Evolutionary conservation across 1,140 invertebrate genomes (phyloP).

Genomic region (Halictus rubicundus): DNA sequence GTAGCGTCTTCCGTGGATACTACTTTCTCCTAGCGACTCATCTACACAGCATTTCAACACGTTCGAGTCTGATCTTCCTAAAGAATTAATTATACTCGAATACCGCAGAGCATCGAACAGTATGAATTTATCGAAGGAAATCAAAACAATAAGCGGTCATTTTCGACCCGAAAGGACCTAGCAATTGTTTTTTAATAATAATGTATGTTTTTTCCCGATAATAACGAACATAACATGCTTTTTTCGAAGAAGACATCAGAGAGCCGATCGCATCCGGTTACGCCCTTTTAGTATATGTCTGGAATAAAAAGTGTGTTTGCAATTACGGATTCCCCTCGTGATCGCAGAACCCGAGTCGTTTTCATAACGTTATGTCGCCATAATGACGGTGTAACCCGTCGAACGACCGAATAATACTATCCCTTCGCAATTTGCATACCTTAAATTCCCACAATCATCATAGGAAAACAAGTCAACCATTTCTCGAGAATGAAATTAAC

Average conservation of each 20-base stretch:
- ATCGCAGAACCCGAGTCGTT: neutral
- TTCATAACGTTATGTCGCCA: neutral
- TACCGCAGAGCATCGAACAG: neutral
- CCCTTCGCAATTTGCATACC: too few species aligned
- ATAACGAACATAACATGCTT: neutral
- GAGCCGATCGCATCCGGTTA: neutral
- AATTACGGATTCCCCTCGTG: conserved; percentile 8
- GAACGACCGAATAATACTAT: too few species aligned
- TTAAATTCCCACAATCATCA: too few species aligned
- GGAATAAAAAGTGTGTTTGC: conserved; percentile 3
- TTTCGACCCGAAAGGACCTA: too few species aligned
- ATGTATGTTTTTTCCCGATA: too few species aligned
- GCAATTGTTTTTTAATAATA: too few species aligned
- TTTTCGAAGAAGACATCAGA: neutral
- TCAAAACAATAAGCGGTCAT: too few species aligned
- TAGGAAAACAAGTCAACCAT: too few species aligned
- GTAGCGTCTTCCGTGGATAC: conserved; percentile 31
- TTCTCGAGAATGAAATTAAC: too few species aligned
- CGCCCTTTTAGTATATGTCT: neutral
- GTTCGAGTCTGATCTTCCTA: conserved; percentile 15
- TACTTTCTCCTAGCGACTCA: conserved; percentile 53
- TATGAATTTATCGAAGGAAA: too few species aligned
- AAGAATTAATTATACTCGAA: too few species aligned
- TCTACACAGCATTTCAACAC: conserved; percentile 42
- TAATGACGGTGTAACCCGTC: neutral